These are phyloP conservation scores for Eclectus roratus DNA, from an alignment of 2,113 vertebrate species.

Conservation along the genomic window DNA sequence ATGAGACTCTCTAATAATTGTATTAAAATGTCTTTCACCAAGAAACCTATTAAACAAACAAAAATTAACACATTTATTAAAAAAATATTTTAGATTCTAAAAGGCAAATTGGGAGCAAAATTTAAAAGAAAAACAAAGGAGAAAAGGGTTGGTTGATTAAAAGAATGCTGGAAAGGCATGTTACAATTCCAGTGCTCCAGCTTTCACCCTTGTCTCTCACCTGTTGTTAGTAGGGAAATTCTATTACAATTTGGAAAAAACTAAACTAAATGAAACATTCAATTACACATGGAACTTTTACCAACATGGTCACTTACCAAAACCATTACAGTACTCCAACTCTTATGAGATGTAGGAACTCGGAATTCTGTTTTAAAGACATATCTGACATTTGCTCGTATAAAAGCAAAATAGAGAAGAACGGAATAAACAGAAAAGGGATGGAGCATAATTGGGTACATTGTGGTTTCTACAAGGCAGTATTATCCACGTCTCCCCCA, in stretches of 20 bases:
- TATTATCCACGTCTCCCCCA: neutral
- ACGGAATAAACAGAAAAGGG: neutral
- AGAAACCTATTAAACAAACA: neutral
- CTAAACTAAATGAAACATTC: neutral
- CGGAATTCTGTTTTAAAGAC: neutral
- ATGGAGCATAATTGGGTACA: fast-evolving
- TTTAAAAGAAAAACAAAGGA: neutral
- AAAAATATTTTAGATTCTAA: neutral
- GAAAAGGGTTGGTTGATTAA: neutral
- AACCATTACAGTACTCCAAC: neutral
- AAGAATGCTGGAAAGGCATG: neutral
- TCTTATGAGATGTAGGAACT: neutral
- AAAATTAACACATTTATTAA: neutral
- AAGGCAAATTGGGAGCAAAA: neutral
- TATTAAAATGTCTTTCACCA: neutral
- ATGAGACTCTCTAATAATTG: neutral
- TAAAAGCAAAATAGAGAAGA: neutral
- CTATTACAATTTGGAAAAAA: neutral
- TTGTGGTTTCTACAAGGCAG: neutral
- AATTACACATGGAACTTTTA: neutral
- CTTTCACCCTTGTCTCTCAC: neutral
- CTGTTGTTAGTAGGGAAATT: neutral
- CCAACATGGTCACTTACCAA: neutral
- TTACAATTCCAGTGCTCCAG: neutral
- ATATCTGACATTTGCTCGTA: neutral